Conservation (phyloP, 53 echinoderm and acorn worm genomes). For the Holothuria scabra region DNA sequence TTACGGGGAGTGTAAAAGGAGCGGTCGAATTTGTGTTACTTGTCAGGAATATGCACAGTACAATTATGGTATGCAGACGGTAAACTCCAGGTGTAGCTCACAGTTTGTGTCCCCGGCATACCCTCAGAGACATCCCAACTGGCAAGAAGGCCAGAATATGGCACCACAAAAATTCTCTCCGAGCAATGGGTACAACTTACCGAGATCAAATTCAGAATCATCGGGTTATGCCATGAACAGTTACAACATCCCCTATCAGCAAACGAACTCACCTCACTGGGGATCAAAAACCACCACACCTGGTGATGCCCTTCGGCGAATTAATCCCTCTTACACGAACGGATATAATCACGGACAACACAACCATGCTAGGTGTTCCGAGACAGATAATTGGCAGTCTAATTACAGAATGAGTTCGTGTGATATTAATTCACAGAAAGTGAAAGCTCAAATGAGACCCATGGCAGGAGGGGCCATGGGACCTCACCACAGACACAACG, state of each 20-base stretch:
- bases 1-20: constrained; percentile 34
- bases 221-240: constrained; percentile 6
- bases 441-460: no score
- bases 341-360: background rate
- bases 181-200: constrained; percentile 34
- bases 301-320: background rate
- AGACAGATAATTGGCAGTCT: no score
- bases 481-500: background rate
- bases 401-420: no score
- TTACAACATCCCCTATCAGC: background rate
- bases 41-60: constrained; percentile 23
- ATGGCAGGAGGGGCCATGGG: no score
- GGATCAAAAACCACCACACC: background rate
- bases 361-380: no score
- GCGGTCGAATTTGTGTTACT: constrained; percentile 24
- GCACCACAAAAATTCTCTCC: background rate
- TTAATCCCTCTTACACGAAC: constrained; percentile 1
- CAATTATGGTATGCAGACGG: constrained; percentile 25
- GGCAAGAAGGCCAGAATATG: constrained; percentile 1
- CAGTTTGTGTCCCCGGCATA: constrained; percentile 15
- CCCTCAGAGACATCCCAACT: constrained; percentile 28
- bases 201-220: constrained; percentile 21
- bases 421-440: no score
- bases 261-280: background rate
- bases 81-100: background rate